Conservation (phyloP, 2,113 vertebrate genomes). For the Lepidothrix coronata region DNA sequence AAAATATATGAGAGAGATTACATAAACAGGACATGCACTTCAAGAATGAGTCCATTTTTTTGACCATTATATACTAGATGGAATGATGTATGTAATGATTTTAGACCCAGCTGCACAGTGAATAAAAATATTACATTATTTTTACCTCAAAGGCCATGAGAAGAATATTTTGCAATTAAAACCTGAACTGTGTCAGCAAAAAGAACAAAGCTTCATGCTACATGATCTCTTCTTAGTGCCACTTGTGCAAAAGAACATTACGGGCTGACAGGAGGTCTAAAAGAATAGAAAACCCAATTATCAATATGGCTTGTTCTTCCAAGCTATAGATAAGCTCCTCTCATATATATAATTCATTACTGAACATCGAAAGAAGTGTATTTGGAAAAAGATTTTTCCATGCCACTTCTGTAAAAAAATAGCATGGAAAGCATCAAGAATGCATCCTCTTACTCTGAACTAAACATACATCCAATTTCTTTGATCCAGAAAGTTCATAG, state of each 20-base stretch:
- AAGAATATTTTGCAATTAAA: neutral
- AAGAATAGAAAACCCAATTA: neutral
- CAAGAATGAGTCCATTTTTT: neutral
- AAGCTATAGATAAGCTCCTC: neutral
- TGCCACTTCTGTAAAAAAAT: neutral
- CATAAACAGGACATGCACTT: neutral
- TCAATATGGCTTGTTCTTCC: neutral
- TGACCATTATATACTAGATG: neutral
- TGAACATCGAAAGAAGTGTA: neutral
- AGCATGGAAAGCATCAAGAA: neutral
- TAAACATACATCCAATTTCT: neutral
- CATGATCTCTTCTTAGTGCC: neutral
- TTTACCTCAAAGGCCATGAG: neutral
- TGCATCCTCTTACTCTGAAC: neutral
- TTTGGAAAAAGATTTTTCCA: neutral
- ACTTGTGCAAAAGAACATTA: neutral
- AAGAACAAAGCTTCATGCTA: neutral
- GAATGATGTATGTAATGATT: fast-evolving
- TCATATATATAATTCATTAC: neutral
- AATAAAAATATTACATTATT: neutral
- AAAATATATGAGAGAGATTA: neutral
- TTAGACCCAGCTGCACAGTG: neutral
- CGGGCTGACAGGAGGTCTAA: neutral
- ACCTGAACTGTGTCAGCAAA: neutral
- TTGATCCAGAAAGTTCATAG: neutral